phyloP scores from a whole-genome alignment of 2,113 vertebrate genomes.

The Sylvilagus bachmani region DNA sequence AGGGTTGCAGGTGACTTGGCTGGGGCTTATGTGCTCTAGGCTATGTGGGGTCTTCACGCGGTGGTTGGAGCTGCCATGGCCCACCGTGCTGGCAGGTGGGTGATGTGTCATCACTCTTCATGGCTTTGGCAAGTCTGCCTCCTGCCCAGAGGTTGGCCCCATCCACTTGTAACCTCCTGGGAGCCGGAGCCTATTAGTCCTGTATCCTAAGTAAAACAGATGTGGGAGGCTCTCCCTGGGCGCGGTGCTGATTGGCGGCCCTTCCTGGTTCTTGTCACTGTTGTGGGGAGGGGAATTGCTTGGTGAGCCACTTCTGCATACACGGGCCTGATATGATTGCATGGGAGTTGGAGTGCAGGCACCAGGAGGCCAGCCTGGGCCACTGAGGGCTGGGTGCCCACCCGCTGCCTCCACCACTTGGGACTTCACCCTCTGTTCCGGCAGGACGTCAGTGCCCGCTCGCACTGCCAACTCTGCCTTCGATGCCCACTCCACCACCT shows the following conservation, averaged over 20 bases:
- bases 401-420: background rate
- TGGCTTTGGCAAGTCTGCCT: background rate
- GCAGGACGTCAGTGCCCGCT: background rate
- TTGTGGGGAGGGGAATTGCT: background rate
- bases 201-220: background rate
- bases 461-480: background rate
- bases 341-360: background rate
- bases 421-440: background rate
- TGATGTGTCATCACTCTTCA: background rate
- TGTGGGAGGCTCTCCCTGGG: background rate
- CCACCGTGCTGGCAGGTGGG: background rate
- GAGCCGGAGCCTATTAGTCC: background rate
- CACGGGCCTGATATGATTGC: background rate
- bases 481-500: background rate
- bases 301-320: background rate
- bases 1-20: background rate
- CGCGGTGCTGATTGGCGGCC: background rate
- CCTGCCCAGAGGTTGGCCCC: background rate
- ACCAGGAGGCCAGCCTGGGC: too few relatives aligned
- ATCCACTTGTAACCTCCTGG: background rate
- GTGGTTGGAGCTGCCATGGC: background rate
- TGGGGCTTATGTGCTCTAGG: too few relatives aligned
- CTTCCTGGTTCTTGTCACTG: background rate
- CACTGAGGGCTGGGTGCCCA: background rate
- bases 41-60: fast-evolving